Evolutionary conservation across 1,140 invertebrate genomes (phyloP), one percentile per base, ranked within the genome.

Genomic region (Atta texana): DNA sequence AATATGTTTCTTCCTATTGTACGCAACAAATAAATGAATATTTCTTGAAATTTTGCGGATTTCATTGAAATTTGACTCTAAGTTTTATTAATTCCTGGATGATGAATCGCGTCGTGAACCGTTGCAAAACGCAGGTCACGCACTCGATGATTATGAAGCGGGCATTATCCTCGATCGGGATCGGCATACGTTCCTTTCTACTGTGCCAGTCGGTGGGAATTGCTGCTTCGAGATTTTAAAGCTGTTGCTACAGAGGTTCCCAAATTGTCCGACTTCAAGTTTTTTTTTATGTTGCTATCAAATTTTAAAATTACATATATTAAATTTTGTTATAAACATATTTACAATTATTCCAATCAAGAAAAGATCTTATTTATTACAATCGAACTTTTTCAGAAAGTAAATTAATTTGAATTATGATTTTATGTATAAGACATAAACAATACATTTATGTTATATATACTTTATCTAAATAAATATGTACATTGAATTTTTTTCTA

Each of bases 171-270:
- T 74, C 81, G 86, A 63, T 68, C 49, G 31, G 12, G 76, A 61
- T 39, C 68, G 68, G 10, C 51, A 69, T 63, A 49, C 44, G 78
- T 69, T 81, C 63, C 64, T 86, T 86, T 81, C 64, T 31, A 57
- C 69, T 80, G 49, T 71, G 64, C 14, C 53, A 44, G 55, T 39
- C 85, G 31, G 55, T 18, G 5, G 34, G 80, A 84, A 84, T 84
- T 72, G 80, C 71, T 31, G 74, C 21, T 59, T 57, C 72, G 57
- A 86, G 63, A 59, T 59, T 66, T 81, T 80, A 87, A 87, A 85
- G 63, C 75, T 77, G 77, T 86, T 86, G 72, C 44, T 21, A 71
- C 71, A 84, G 80, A 84, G 80, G 80, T 84, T 84, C 69, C 69
- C 80, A 84, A 84, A 63, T n/a, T 16, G 64, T 12, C 39, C 10